Evolutionary conservation across 2,113 vertebrate species (phyloP).

Genomic region (Choloepus hoffmanni): DNA sequence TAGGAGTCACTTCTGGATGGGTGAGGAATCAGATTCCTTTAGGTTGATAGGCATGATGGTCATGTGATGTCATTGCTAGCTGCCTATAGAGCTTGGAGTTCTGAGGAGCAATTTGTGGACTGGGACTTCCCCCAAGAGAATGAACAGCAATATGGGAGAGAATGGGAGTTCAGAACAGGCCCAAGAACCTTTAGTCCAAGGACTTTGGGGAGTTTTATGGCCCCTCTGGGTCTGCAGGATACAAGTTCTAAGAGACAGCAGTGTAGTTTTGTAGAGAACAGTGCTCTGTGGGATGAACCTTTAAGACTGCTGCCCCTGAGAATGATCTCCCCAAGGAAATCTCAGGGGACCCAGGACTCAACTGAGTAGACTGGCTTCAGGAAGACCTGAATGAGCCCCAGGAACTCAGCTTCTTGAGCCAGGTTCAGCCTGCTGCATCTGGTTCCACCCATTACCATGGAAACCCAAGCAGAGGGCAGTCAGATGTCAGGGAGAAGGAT

Average conservation of each 20-base stretch:
- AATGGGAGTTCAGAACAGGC: neutral
- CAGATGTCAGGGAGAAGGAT: neutral
- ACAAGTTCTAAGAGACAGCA: neutral
- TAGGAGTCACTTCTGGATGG: slow-evolving; percentile 39
- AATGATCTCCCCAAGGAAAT: neutral
- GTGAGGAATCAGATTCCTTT: neutral
- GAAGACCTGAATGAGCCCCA: neutral
- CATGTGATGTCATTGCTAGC: neutral
- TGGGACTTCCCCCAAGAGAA: neutral
- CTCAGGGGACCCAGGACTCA: neutral
- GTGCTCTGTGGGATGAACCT: neutral
- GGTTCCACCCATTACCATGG: neutral
- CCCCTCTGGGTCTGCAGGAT: neutral
- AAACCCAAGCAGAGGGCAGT: neutral
- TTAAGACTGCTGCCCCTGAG: neutral
- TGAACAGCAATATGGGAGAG: neutral
- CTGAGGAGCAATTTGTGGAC: neutral
- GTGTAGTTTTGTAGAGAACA: slow-evolving; percentile 4
- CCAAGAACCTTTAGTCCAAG: neutral
- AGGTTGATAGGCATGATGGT: neutral
- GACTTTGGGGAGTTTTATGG: neutral
- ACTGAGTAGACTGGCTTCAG: neutral
- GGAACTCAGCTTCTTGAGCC: neutral
- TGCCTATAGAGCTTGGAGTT: neutral
- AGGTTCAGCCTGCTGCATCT: neutral